Evolutionary conservation across 92 coral and sea anemone species (phyloP).

Genomic region (Phenganax marumi): DNA sequence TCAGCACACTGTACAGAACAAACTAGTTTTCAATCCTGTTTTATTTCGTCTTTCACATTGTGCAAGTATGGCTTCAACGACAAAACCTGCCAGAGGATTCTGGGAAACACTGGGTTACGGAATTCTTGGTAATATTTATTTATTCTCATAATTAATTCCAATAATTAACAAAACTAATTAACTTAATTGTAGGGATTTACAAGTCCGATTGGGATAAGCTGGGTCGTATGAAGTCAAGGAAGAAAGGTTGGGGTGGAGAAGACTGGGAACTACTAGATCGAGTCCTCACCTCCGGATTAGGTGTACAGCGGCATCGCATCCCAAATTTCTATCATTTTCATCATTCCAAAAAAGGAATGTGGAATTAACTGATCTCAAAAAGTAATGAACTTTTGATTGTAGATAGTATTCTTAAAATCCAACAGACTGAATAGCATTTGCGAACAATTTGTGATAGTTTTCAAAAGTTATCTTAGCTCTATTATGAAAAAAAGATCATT

Average conservation of each 20-base stretch:
- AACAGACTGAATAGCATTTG: neutral
- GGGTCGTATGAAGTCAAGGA: slow-evolving; percentile 72
- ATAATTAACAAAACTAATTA: neutral
- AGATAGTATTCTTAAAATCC: neutral
- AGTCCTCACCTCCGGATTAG: slow-evolving; percentile 63
- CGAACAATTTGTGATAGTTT: too few species aligned
- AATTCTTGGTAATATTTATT: slow-evolving; percentile 58
- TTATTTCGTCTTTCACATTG: slow-evolving; percentile 73
- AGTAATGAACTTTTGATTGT: neutral
- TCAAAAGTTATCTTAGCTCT: neutral
- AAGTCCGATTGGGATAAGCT: slow-evolving; percentile 83
- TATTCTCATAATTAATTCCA: neutral
- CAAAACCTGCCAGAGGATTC: slow-evolving; percentile 60
- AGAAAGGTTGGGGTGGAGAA: slow-evolving; percentile 83
- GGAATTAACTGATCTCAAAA: slow-evolving; percentile 49
- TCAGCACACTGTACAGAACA: slow-evolving; percentile 77
- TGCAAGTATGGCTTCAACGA: slow-evolving; percentile 64
- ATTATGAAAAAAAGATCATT: neutral
- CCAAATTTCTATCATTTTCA: slow-evolving; percentile 78
- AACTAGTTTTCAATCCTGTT: slow-evolving; percentile 73
- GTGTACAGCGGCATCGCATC: slow-evolving; percentile 71
- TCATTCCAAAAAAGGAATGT: slow-evolving; percentile 71
- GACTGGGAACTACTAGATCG: slow-evolving; percentile 89
- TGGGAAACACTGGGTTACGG: slow-evolving; percentile 91
- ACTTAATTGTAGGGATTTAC: slow-evolving; percentile 60